Evolutionary conservation across 2,113 vertebrate species (phyloP).

Genomic region (Pteruthius melanotis): DNA sequence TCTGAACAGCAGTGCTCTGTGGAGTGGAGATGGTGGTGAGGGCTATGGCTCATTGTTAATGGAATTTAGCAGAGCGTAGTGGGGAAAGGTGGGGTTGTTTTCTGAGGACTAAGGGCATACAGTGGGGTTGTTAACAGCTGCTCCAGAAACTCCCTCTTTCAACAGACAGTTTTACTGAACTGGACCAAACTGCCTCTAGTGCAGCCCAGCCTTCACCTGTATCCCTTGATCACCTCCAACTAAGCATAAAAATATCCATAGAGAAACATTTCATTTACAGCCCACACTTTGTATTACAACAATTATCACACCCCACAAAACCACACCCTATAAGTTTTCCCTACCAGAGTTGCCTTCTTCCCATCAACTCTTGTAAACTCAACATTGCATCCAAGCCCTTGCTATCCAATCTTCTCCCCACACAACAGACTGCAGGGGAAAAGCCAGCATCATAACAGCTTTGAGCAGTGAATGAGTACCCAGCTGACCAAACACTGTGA

Average conservation of each 20-base stretch:
- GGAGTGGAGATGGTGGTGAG: not conserved
- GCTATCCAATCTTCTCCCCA: not conserved
- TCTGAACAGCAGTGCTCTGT: not conserved
- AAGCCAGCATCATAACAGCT: not conserved
- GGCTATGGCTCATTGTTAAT: not conserved
- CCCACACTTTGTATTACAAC: not conserved
- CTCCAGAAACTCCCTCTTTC: not conserved
- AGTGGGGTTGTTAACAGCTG: not conserved
- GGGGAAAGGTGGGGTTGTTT: not conserved
- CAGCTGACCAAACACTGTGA: not conserved
- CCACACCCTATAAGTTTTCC: not conserved
- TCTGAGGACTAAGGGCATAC: not conserved
- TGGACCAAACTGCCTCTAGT: not conserved
- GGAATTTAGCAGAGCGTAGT: not conserved
- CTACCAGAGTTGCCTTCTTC: not conserved
- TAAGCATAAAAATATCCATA: conserved; percentile 25
- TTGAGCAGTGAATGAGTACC: not conserved
- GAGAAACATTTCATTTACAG: conserved; percentile 26
- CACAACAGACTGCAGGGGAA: not conserved
- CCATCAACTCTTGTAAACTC: not conserved
- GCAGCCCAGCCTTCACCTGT: not conserved
- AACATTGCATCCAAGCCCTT: not conserved
- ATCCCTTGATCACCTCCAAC: conserved; percentile 21
- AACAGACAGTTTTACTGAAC: not conserved
- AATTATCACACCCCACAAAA: conserved; percentile 25